Base-by-base conservation (phyloP, 1,140 invertebrate genomes). In the Ephestia elutella region DNA sequence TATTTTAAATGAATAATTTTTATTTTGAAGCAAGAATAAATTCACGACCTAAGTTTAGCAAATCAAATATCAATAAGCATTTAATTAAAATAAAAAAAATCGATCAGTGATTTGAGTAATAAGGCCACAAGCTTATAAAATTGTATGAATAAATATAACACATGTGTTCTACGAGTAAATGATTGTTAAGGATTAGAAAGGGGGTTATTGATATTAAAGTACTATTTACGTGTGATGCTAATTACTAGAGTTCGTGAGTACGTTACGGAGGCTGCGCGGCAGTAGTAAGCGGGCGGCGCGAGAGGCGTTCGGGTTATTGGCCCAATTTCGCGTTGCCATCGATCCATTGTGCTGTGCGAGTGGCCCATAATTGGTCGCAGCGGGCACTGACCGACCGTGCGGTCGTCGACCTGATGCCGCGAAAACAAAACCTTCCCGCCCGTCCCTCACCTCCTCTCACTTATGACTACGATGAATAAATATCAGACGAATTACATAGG, bases 331-430 rank as follows among this genome's bases (percentile, higher is more conserved):
- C 73, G 76, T 70, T 78, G 81, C 86, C 83, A 88, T 88, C 86
- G 86, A 88, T 88, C 86, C 83, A 88, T 88, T 88, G 86, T 88
- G 79, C 73, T 84, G 82, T 84, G 73, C 86, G 86, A 88, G 86
- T 86, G 83, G 82, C 83, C 83, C 83, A 85, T 88, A 88, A 88
- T 88, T 88, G 83, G 86, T 81, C 82, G 77, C 80, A 80, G 80
- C 80, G 84, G 79, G 78, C 83, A 85, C 66, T 84, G 83, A 86
- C 82, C 80, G 83, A 64, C 77, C 80, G 73, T 61, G 64, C 75
- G 84, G 85, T 80, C 86, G 68, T 70, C 71, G 82, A 82, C 80
- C 85, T 67, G 68, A 69, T 60, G 60, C 73, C 80, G 79, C 77
- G 77, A 81, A 89, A 84, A 85, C 86, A 86, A 82, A 87, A 84